Base-by-base conservation (phyloP, 1,140 invertebrate species). In the Drosophila ohnishii region DNA sequence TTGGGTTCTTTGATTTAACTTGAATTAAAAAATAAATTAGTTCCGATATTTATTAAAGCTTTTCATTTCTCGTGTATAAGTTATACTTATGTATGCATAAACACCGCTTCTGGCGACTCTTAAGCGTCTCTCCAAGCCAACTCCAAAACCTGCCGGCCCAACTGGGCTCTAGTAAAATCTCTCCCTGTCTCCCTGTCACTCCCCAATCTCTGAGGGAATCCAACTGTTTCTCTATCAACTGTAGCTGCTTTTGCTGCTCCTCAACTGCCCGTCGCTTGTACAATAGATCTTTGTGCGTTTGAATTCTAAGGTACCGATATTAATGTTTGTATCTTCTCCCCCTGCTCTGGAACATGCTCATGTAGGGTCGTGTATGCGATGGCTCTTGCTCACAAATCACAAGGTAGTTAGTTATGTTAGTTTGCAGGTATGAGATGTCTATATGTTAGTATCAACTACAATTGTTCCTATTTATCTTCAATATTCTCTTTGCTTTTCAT, bases 21-120 rank as follows among this genome's bases (percentile, higher is more conserved):
- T 79, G 40, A 86, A 72, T 83, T 82, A 57, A 70, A 75, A 81
- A 81, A 86, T 64, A 83, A 86, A 67, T 61, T 66, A 72, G 61
- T 83, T 76, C 72, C 79, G 64, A 86, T 69, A 79, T 76, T 87
- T 71, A 69, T 83, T 86, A 86, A 86, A 86, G 83, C 83, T 86
- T 86, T 85, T 51, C 51, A 59, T 69, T 76, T 63, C 40, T 75
- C 59, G 44, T 67, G 57, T 87, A 65, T 85, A 67, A 66, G 80
- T 78, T 59, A 30, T 58, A 71, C 65, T 71, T 71, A 71, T 48
- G 35, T 16, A 40, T 56, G 51, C 34, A 55, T 55, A 55, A 55
- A 55, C 51, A 55, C 34, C 32, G 16, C 34, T 16, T 13, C 32
- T 5, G 14, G 13, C 22, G 22, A 19, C 16, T 34, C 16, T 22